Percentiles rank a stretch among this genome's conserved stretches.
Conservation (phyloP, 2,888 invertebrate species). For the Minunthozetes semirufus region DNA sequence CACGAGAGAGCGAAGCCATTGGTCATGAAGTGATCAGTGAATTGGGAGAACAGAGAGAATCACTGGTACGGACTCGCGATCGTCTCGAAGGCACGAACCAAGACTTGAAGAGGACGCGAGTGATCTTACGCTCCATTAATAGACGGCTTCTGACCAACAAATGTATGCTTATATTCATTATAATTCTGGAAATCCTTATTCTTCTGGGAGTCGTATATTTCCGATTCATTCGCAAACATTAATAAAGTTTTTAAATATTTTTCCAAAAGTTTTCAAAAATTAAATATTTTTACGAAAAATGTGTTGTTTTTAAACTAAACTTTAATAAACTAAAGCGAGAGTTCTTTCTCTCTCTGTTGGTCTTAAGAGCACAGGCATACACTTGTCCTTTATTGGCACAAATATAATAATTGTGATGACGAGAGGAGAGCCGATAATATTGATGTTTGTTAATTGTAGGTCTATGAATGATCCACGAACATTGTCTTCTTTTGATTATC, state of each 20-base stretch:
- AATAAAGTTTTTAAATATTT: background rate
- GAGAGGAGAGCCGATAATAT: background rate
- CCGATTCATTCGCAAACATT: slow-evolving; percentile 46
- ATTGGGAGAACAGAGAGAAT: slow-evolving; percentile 66
- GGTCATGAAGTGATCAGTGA: slow-evolving; percentile 70
- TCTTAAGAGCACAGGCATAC: background rate
- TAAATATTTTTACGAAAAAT: background rate
- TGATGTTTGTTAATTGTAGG: background rate
- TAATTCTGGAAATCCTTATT: slow-evolving; percentile 48
- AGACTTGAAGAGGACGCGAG: slow-evolving; percentile 47
- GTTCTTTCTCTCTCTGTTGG: background rate
- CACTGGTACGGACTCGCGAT: slow-evolving; percentile 57
- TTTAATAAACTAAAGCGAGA: background rate
- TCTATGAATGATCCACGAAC: background rate
- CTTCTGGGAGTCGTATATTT: slow-evolving; percentile 48
- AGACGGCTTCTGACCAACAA: slow-evolving; percentile 50
- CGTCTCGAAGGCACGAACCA: slow-evolving; percentile 52
- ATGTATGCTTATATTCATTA: slow-evolving; percentile 49
- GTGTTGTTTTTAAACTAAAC: background rate
- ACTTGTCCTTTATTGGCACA: background rate
- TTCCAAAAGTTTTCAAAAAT: background rate
- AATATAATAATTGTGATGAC: background rate
- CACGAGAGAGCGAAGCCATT: slow-evolving; percentile 71
- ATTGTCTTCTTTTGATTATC: background rate
- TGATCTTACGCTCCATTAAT: slow-evolving; percentile 49